Conservation (phyloP, 2,113 vertebrate species). For the Siniperca chuatsi region DNA sequence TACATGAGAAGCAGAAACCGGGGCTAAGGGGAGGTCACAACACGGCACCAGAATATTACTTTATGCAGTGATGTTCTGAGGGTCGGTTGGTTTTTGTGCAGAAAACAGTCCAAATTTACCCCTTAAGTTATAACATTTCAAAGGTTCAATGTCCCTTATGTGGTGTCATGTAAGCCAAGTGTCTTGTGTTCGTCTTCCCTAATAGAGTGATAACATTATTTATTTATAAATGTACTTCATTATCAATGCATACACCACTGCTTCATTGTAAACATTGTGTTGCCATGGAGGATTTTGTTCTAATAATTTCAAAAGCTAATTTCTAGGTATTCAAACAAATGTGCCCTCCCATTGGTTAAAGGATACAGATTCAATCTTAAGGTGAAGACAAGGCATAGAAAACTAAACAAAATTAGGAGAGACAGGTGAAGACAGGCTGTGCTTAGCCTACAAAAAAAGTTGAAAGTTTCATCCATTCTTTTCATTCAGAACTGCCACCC, state of each 20-base stretch:
- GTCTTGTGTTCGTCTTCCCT: background rate
- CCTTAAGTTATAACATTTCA: background rate
- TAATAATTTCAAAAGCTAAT: background rate
- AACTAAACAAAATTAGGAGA: background rate
- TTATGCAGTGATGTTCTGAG: background rate
- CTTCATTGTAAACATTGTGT: no score
- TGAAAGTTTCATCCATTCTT: background rate
- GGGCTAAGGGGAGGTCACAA: no score
- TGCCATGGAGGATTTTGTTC: background rate
- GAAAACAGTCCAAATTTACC: background rate
- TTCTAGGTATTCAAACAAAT: no score
- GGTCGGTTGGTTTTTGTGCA: background rate
- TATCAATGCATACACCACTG: background rate
- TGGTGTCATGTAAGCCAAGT: background rate
- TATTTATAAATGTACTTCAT: background rate
- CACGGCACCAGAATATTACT: background rate
- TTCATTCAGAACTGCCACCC: background rate
- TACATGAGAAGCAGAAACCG: background rate
- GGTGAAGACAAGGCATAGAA: background rate
- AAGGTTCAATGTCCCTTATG: background rate
- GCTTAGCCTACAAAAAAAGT: background rate
- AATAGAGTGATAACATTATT: background rate
- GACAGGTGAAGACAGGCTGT: background rate
- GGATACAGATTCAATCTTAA: background rate
- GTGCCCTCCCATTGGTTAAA: background rate